Conservation (phyloP, 2,888 invertebrate genomes). For the Exephanes ischioxanthus region DNA sequence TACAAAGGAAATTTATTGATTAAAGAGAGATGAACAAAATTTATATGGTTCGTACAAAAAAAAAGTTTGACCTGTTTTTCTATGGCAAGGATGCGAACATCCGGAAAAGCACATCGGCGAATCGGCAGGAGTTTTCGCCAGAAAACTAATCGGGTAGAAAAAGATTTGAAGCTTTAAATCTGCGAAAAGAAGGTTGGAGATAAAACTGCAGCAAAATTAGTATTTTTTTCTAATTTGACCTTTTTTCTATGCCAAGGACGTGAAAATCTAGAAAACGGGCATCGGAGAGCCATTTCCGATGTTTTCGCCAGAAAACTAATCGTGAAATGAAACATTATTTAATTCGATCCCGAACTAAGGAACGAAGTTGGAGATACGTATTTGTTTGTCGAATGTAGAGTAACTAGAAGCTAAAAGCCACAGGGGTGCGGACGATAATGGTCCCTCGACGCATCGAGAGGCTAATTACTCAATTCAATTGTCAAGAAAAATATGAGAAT, state of each 20-base stretch:
- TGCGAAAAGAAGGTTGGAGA: too few relatives aligned
- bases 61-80: too few relatives aligned
- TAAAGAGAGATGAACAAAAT: not conserved
- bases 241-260: too few relatives aligned
- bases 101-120: too few relatives aligned
- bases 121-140: too few relatives aligned
- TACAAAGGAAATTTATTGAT: not conserved
- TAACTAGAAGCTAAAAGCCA: not conserved
- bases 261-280: not conserved
- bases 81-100: too few relatives aligned
- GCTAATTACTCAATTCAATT: slow-evolving; percentile 14
- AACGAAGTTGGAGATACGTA: not conserved
- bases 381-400: too few relatives aligned
- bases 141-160: not conserved
- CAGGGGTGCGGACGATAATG: not conserved
- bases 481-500: slow-evolving; percentile 11
- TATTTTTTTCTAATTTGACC: too few relatives aligned
- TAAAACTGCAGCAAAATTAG: too few relatives aligned
- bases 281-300: not conserved
- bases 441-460: slow-evolving; percentile 21
- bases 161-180: too few relatives aligned
- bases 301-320: not conserved
- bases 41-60: not conserved
- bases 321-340: not conserved
- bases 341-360: not conserved